Percentiles rank a stretch among this genome's conserved stretches.
These are phyloP conservation scores for Oncorhynchus mykiss DNA, from an alignment of 2,113 vertebrate genomes.

Conservation along the genomic window DNA sequence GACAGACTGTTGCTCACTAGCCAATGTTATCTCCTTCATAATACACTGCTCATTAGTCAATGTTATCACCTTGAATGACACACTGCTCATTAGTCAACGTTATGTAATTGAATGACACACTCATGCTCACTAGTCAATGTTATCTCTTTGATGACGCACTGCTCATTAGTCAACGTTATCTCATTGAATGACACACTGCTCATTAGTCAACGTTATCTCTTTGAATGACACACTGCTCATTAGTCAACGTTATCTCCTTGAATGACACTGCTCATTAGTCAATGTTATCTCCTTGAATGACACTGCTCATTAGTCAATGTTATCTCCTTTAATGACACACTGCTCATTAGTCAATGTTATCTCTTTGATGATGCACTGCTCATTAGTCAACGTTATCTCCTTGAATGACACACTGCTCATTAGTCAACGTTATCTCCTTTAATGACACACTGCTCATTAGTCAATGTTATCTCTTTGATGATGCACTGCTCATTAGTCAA, in stretches of 20 bases:
- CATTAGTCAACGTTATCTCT: background rate
- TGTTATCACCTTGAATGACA: too few relatives aligned
- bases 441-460: background rate
- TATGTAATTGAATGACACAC: too few relatives aligned
- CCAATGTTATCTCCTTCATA: background rate
- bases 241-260: too few relatives aligned
- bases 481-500: background rate
- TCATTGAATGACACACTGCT: conserved; percentile 13
- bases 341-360: background rate
- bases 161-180: too few relatives aligned
- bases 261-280: too few relatives aligned
- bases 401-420: conserved; percentile 7
- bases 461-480: background rate
- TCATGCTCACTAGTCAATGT: too few relatives aligned
- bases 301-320: too few relatives aligned
- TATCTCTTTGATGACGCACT: background rate
- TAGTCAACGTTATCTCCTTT: background rate
- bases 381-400: background rate
- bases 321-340: too few relatives aligned
- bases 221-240: background rate
- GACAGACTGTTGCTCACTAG: conserved; percentile 2
- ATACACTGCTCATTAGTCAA: conserved; percentile 27
- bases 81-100: too few relatives aligned
- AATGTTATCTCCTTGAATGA: too few relatives aligned
- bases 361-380: conserved; percentile 6